These are phyloP conservation scores for Falco punctatus DNA, from an alignment of 2,113 vertebrate species.

Conservation along the genomic window DNA sequence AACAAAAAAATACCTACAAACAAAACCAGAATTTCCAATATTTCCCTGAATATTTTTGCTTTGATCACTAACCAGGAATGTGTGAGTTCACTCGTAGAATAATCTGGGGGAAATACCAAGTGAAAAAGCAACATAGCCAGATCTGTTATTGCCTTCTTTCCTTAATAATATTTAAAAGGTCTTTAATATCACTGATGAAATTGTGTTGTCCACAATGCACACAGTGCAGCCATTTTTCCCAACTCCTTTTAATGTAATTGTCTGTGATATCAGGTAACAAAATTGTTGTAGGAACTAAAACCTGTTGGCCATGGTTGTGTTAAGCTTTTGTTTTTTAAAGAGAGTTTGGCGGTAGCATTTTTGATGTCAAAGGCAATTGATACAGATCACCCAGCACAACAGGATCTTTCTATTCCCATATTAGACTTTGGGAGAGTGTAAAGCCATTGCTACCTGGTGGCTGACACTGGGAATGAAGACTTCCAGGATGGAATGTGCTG, in stretches of 20 bases:
- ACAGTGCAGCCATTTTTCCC: not conserved
- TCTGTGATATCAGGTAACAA: not conserved
- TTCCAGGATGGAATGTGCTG: not conserved
- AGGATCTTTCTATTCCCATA: not conserved
- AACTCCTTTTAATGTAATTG: not conserved
- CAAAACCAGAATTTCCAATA: not conserved
- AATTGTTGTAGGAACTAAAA: not conserved
- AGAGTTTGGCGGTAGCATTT: not conserved
- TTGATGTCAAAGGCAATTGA: not conserved
- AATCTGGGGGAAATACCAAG: accelerated
- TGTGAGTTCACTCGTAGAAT: not conserved
- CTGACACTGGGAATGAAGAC: not conserved
- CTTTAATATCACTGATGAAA: not conserved
- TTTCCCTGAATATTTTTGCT: not conserved
- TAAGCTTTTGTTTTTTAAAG: not conserved
- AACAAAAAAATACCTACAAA: not conserved
- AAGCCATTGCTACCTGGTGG: not conserved
- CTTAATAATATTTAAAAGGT: not conserved
- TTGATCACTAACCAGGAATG: not conserved
- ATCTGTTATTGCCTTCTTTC: not conserved
- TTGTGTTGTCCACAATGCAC: not conserved
- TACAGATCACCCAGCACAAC: not conserved
- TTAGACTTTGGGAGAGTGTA: not conserved
- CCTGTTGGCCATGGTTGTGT: not conserved
- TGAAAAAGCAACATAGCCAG: not conserved